These are phyloP conservation scores for Hylomyscus alleni DNA, from an alignment of 2,797 vertebrate genomes.

Conservation along the genomic window DNA sequence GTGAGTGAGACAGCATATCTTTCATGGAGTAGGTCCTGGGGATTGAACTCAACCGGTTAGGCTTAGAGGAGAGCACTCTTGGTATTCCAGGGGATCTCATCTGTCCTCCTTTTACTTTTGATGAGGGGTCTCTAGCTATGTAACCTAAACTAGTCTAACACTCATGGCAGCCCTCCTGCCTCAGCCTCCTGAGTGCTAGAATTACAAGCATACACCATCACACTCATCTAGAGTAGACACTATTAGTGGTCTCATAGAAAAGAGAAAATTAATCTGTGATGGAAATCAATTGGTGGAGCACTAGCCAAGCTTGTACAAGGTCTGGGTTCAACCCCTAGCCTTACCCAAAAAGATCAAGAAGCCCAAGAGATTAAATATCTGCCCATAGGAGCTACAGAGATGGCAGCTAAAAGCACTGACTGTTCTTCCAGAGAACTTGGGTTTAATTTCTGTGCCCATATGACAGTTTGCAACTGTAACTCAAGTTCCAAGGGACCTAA, in stretches of 20 bases:
- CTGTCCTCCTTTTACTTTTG: not conserved
- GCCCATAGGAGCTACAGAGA: not conserved
- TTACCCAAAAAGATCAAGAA: not conserved
- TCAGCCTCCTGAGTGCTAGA: not conserved
- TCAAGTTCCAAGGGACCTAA: too few relatives aligned
- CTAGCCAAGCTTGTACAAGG: not conserved
- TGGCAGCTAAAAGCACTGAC: too few relatives aligned
- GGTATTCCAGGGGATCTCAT: not conserved
- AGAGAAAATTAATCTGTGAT: not conserved
- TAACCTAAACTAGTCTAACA: not conserved
- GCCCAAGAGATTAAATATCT: constrained; percentile 32
- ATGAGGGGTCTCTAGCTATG: not conserved
- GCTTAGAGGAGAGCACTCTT: not conserved
- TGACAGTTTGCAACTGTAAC: too few relatives aligned
- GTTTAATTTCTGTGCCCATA: too few relatives aligned
- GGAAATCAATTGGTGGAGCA: not conserved
- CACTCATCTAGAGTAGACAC: not conserved
- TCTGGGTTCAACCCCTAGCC: not conserved
- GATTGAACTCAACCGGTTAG: not conserved
- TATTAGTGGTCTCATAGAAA: not conserved
- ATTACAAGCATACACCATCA: not conserved
- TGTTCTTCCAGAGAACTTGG: too few relatives aligned
- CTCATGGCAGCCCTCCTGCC: not conserved
- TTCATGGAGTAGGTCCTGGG: not conserved
- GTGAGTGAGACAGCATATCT: not conserved